Base-by-base conservation (phyloP, 2,888 invertebrate species). In the Zele albiditarsus region DNA sequence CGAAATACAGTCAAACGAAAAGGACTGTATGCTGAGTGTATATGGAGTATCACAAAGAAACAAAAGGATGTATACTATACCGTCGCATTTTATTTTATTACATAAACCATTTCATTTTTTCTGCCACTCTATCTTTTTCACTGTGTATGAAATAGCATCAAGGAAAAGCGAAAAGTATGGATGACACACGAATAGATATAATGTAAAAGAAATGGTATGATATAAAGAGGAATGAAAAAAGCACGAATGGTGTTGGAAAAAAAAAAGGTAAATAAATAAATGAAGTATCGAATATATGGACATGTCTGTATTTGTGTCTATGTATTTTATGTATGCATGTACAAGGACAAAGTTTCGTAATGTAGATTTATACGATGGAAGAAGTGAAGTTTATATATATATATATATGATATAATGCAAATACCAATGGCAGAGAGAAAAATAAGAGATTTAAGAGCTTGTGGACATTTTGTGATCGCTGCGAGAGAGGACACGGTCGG, bases 391-490 rank as follows among this genome's bases (percentile, higher is more conserved):
- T 10, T 68, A 27, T 68, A n/a, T 25, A 20, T 68, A 27, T 68
- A n/a, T 62, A 62, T 33, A 38, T 63, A 33, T 63, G 63, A 63
- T 63, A 63, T 63, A 38, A 63, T 20, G 63, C 63, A 63, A 63
- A 63, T 63, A 33, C 33, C 63, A 63, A 33, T 23, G 63, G 33
- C 16, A 62, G 67, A 72, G 53, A 38, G 81, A 77, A 76, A 53
- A 53, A 53, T 53, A 53, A 78, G 83, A 84, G 84, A 86, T 86
- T 86, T 86, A 86, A 85, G 79, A 82, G 82, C 83, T 82, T 82
- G 85, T 84, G 84, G 84, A 86, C 86, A 86, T 85, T 53, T 53
- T 86, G 86, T 86, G 85, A 85, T 85, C 84, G 86, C 28, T 53
- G 8, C 53, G 53, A 46, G 53, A 27, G 60, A 60, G 60, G 82